phyloP scores from a whole-genome alignment of 2,797 vertebrate genomes.

The Lerista edwardsae region DNA sequence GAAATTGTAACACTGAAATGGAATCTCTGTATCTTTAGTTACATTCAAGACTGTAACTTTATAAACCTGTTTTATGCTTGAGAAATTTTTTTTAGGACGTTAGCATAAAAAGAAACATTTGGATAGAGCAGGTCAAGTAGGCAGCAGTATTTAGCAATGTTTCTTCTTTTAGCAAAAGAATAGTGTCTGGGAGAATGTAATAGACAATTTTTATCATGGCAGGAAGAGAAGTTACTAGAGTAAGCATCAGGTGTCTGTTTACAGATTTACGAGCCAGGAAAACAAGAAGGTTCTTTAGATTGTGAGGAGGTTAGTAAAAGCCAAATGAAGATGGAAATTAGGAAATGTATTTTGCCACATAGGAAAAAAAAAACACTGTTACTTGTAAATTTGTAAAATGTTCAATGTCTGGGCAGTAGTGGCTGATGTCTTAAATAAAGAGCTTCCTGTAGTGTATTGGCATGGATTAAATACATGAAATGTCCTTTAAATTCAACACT shows the following conservation, averaged over 20 bases:
- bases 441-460: slow-evolving; percentile 80
- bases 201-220: slow-evolving; percentile 57
- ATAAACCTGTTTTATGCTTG: slow-evolving; percentile 82
- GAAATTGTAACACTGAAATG: slow-evolving; percentile 82
- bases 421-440: slow-evolving; percentile 80
- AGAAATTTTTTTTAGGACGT: slow-evolving; percentile 77
- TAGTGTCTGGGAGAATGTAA: slow-evolving; percentile 57
- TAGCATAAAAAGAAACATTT: slow-evolving; percentile 71
- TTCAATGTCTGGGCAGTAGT: slow-evolving; percentile 78
- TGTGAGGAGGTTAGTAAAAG: slow-evolving; percentile 61
- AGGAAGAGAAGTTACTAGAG: slow-evolving; percentile 47
- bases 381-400: slow-evolving; percentile 81
- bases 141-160: slow-evolving; percentile 50
- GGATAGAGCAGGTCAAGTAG: slow-evolving; percentile 59
- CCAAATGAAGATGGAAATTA: slow-evolving; percentile 59
- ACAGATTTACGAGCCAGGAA: slow-evolving; percentile 69
- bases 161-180: slow-evolving; percentile 55
- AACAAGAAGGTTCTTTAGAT: slow-evolving; percentile 72
- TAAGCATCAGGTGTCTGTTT: slow-evolving; percentile 74
- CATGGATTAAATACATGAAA: slow-evolving; percentile 78
- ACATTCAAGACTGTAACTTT: slow-evolving; percentile 85
- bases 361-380: slow-evolving; percentile 71
- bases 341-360: slow-evolving; percentile 76
- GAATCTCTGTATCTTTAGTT: slow-evolving; percentile 83
- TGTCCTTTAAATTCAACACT: slow-evolving; percentile 78